Evolutionary conservation across 2,888 invertebrate species (phyloP).

Genomic region (Cryptus viduatorius): DNA sequence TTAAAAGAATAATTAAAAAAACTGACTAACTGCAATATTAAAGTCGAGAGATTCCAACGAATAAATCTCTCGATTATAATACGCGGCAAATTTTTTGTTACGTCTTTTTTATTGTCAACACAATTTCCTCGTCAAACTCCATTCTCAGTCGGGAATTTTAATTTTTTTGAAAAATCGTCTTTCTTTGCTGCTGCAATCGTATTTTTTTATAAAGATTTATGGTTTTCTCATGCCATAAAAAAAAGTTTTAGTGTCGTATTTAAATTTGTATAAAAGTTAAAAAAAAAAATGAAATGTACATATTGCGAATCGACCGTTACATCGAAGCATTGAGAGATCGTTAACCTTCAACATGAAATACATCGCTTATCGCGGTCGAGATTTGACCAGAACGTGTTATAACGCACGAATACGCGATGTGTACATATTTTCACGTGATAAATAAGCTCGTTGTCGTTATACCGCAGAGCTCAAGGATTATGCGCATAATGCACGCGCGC

Average conservation of each 20-base stretch:
- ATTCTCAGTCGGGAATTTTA: no score
- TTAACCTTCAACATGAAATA: background rate
- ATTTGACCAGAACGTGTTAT: constrained; percentile 38
- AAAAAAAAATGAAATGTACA: background rate
- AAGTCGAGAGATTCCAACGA: no score
- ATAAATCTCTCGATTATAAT: no score
- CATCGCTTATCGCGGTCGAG: constrained; percentile 40
- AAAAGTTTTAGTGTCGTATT: background rate
- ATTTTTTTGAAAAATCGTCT: no score
- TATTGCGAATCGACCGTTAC: no score
- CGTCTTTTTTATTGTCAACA: no score
- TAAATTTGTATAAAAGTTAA: background rate
- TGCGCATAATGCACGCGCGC: constrained; percentile 68
- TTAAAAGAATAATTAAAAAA: no score
- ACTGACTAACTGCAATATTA: background rate
- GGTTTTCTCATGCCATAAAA: no score
- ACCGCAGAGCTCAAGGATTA: constrained; percentile 65
- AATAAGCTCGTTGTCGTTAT: constrained; percentile 70
- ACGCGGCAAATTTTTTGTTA: no score
- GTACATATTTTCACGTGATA: constrained; percentile 68
- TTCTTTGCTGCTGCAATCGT: no score
- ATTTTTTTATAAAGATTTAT: no score
- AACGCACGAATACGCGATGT: constrained; percentile 24
- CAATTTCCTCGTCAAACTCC: no score
- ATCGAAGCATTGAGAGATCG: background rate